phyloP scores from a whole-genome alignment of 2,797 vertebrate species.

The Labeo calbasu region DNA sequence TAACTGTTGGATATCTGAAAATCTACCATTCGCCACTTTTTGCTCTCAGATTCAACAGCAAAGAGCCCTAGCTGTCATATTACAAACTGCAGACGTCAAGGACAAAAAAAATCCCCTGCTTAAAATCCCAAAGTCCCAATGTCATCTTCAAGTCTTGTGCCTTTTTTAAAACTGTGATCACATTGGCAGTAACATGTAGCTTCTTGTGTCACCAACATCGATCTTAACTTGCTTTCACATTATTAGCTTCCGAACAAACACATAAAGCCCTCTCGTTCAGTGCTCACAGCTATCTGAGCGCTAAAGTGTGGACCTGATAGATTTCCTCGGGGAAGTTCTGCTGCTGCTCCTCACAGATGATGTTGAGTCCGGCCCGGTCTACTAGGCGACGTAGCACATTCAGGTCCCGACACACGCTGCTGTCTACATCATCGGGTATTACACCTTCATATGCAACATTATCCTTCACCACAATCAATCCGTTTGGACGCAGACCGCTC shows the following conservation, averaged over 20 bases:
- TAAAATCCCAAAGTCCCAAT: constrained; percentile 11
- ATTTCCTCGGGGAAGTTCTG: constrained; percentile 94
- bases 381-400: constrained; percentile 80
- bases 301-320: constrained; percentile 92
- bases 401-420: constrained; percentile 93
- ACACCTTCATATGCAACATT: constrained; percentile 94
- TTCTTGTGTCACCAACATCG: constrained; percentile 5
- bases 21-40: constrained; percentile 1
- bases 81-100: not conserved
- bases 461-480: constrained; percentile 93
- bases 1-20: constrained; percentile 22
- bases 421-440: constrained; percentile 94
- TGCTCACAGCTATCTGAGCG: constrained; percentile 83
- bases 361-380: constrained; percentile 80
- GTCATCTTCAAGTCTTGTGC: not conserved
- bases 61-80: not conserved
- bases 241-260: constrained; percentile 9
- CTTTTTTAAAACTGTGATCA: constrained; percentile 5
- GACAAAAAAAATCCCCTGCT: not conserved
- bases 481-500: constrained; percentile 82
- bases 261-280: not conserved
- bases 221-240: constrained; percentile 12
- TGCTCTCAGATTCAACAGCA: not conserved
- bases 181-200: constrained; percentile 11
- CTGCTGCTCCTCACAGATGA: constrained; percentile 88